Base-by-base conservation (phyloP, 2,797 vertebrate species). In the Sparus aurata region DNA sequence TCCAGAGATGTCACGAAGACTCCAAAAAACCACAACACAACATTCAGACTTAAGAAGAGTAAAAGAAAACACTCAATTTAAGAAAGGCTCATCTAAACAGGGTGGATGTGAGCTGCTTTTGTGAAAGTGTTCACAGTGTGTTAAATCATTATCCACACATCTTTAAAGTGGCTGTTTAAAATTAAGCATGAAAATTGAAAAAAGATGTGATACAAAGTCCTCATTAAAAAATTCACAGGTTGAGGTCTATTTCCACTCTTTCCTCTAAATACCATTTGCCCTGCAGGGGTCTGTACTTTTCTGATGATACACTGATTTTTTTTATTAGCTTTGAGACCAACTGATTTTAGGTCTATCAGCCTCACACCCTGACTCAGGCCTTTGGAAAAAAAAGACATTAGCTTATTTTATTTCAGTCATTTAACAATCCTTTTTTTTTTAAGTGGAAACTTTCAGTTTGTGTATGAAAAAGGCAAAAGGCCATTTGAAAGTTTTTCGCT, bases 391-490 rank as follows among this genome's bases (percentile, higher is more conserved):
- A 52, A 64, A 55, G 15, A 50, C 8, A 65, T 53, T 1, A 2
- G 3, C 17, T 23, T 22, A 3, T 50, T 63, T 20, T 25, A n/a
- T 54, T 50, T 69, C 27, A 12, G 25, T 45, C 13, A 22, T 52
- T 27, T 41, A 53, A 73, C 60, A 43, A 1, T 34, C 6, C 5
- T 34, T 34, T 8, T 18, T 30, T 18, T 7, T 34, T 5, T 34
- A 34, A 34, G 1, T 5, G 12, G 18, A 13, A 1, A 20, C 10
- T 75, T 41, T 50, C 5, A 30, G 15, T 72, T 62, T 45, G 47
- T 55, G 15, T 52, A 7, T 45, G 3, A 66, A 61, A 59, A 62
- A 75, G 49, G 17, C 38, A 58, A 62, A 30, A 55, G 18, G 62
- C 18, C 34, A 34, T 63, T 64, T 3, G 2, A 58, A 75, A 18